phyloP scores from a whole-genome alignment of 2,113 vertebrate species.

The Diadophis punctatus region DNA sequence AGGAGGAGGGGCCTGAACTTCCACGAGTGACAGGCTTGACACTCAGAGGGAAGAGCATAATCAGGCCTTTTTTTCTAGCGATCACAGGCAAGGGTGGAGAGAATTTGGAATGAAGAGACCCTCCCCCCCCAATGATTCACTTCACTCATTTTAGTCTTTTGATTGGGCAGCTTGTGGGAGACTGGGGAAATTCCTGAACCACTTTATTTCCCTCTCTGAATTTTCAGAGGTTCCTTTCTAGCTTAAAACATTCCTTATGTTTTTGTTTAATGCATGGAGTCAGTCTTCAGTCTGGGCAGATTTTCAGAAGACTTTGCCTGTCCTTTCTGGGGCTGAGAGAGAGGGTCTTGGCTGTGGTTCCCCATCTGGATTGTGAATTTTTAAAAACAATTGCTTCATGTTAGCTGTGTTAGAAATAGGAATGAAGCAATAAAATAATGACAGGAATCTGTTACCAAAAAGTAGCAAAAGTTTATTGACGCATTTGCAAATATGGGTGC shows the following conservation, averaged over 20 bases:
- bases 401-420: background rate
- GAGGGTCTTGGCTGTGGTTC: no score
- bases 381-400: background rate
- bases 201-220: background rate
- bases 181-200: background rate
- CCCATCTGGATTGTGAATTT: background rate
- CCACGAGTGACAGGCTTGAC: no score
- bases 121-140: fast-evolving
- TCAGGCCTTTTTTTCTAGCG: no score
- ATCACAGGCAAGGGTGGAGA: background rate
- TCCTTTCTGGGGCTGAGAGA: background rate
- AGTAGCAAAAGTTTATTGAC: background rate
- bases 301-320: background rate
- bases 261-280: background rate
- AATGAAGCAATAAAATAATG: background rate
- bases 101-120: background rate
- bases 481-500: background rate
- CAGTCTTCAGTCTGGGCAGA: background rate
- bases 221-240: background rate
- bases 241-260: background rate
- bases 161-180: background rate
- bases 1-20: background rate
- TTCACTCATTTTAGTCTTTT: background rate
- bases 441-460: background rate
- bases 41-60: no score